Base-by-base conservation (phyloP, 2,113 vertebrate genomes). In the Mionectes macconnelli region DNA sequence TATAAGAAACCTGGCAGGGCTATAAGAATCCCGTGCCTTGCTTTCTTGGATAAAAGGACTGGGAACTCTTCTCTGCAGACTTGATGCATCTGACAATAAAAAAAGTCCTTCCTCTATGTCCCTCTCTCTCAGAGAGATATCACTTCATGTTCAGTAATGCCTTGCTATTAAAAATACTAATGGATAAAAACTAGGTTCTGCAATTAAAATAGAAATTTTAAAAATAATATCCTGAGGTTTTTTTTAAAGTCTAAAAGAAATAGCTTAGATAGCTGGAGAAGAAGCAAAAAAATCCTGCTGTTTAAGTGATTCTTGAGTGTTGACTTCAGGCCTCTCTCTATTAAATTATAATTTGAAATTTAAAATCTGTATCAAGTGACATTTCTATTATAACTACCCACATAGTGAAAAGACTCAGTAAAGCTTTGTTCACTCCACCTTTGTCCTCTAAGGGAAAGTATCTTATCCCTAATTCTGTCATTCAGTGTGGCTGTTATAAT, bases 151-250 rank as follows among this genome's bases (percentile, higher is more conserved):
- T 95, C 90, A 87, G 47, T 57, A 33, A 57, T 84, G 30, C 8
- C 55, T 75, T 90, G 45, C 49, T 60, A 40, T 67, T 93, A n/a
- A 78, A 93, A 96, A 39, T 50, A n/a, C 40, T 92, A 91, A 84
- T 31, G 86, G 44, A 86, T 90, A 90, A 31, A 76, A 78, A 57
- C 22, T 60, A 64, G 9, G 6, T 75, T 87, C 25, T 87, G 15
- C 39, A 84, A 70, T 72, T 78, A 55, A 84, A 92, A 19, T 1
- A 35, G 35, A 79, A 82, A 45, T 30, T 7, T 47, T 50, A 70
- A 80, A 77, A 79, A 47, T 62, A n/a, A 19, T 40, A 12, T 47
- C 21, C 45, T 37, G 22, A 39, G 15, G 8, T 3, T 2, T 14
- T 59, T 52, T 27, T 21, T 68, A 59, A 28, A 14, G 6, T 23